Evolutionary conservation across 2,113 vertebrate genomes (phyloP), one percentile per base, ranked within the genome.

Genomic region (Onychorhynchus coronatus): DNA sequence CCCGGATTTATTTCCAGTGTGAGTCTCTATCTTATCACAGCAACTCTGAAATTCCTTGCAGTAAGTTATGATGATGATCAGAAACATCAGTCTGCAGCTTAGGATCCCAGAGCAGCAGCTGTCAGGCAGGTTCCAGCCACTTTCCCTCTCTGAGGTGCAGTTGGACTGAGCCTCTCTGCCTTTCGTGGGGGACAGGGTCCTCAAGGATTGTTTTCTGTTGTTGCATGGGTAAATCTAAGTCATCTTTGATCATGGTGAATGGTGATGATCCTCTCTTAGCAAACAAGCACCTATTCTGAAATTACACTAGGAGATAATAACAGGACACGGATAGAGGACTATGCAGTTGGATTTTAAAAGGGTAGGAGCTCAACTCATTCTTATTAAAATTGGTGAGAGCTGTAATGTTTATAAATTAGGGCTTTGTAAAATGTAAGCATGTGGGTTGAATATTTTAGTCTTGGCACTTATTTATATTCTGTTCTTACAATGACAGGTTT

Each of bases 341-440:
- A 8, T 67, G 55, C 33, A 44, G 35, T 21, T 88, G 78, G 82
- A 55, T 83, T 85, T 85, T 30, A 4, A 71, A 96, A 92, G 88
- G 42, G 72, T 59, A 91, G 37, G 52, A 76, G 78, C 75, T 91
- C 50, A 5, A 3, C 52, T 70, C 67, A 15, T 88, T 90, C 84
- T 68, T 88, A 78, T 76, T 91, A 86, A 96, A 95, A 95, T 55
- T 67, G 63, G 72, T 88, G 50, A 85, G 74, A 93, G 84, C 81
- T 82, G n/a, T 88, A 83, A 91, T 88, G 91, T 88, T 90, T 96
- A 65, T 90, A 94, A 94, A 93, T 95, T 56, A 88, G 59, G 86
- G 72, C 88, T 94, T 96, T 93, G 88, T 89, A 77, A 95, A 94
- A 83, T 61, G 24, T 59, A 74, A 96, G 79, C 21, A 16, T 33